phyloP scores from a whole-genome alignment of 2,797 vertebrate species.

The Mormyrops attenuatus region DNA sequence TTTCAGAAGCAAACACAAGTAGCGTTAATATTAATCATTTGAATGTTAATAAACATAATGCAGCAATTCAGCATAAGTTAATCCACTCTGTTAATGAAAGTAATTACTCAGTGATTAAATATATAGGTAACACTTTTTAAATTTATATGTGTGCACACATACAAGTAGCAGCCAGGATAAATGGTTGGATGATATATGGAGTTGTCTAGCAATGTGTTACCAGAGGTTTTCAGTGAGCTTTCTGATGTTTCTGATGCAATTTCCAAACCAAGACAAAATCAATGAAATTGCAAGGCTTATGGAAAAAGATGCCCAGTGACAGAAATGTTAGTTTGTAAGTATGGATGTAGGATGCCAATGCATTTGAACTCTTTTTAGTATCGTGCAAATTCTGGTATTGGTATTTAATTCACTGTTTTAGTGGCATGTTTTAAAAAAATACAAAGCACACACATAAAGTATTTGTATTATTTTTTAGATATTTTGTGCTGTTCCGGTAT shows the following conservation, averaged over 20 bases:
- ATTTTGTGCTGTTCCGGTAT: neutral
- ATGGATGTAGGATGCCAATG: neutral
- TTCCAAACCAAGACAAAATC: slow-evolving; percentile 13
- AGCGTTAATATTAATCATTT: neutral
- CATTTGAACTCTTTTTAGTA: neutral
- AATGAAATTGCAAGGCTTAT: neutral
- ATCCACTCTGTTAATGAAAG: neutral
- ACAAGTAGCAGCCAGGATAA: neutral
- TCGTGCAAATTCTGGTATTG: neutral
- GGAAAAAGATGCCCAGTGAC: neutral
- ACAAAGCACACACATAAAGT: neutral
- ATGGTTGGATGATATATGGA: neutral
- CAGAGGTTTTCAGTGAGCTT: neutral
- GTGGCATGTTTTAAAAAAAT: neutral
- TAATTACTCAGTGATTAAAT: neutral
- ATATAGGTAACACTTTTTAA: neutral
- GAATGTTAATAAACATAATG: neutral
- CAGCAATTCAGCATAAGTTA: neutral
- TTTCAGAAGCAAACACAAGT: neutral
- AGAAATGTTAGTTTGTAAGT: neutral
- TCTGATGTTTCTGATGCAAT: neutral
- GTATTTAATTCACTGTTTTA: neutral
- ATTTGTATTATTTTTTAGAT: neutral
- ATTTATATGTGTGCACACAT: neutral
- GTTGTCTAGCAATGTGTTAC: neutral